A percentile compares a stretch with the other conserved stretches of the same genome.
phyloP scores from a whole-genome alignment of 1,140 invertebrate species.

The Diachasma alloeum region DNA sequence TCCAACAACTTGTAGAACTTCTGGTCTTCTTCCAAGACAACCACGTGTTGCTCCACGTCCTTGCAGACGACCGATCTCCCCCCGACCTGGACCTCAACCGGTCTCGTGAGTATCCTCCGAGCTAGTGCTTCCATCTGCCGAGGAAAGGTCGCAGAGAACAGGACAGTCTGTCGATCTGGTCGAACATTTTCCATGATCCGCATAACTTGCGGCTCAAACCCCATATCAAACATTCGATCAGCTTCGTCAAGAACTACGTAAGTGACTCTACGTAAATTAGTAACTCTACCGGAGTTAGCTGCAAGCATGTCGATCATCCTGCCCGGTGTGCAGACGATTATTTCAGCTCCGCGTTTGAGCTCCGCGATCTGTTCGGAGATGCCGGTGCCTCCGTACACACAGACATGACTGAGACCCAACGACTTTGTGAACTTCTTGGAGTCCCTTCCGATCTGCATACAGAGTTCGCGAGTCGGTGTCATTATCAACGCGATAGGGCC shows the following conservation, averaged over 20 bases:
- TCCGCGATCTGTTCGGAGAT: conserved; percentile 98
- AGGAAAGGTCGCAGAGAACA: conserved; percentile 99
- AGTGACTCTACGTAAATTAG: conserved; percentile 93
- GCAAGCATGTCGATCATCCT: conserved; percentile 99
- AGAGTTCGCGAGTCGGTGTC: conserved; percentile 97
- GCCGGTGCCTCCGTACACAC: conserved; percentile 98
- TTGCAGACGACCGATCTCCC: conserved; percentile 97
- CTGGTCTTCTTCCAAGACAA: conserved; percentile 94
- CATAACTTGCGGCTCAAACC: conserved; percentile 99
- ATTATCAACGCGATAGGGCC: conserved; percentile 97
- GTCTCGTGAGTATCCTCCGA: conserved; percentile 90
- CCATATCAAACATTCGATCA: conserved; percentile 99
- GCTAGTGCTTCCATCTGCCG: conserved; percentile 99
- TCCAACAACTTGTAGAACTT: conserved; percentile 98
- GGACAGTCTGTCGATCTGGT: conserved; percentile 96
- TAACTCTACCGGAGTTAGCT: conserved; percentile 96
- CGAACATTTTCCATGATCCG: conserved; percentile 97
- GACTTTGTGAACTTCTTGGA: conserved; percentile 95
- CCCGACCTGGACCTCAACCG: conserved; percentile 98
- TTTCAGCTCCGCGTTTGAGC: conserved; percentile 96
- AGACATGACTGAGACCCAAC: conserved; percentile 86
- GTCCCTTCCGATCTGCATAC: conserved; percentile 98
- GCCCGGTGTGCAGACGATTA: conserved; percentile 98
- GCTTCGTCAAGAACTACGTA: conserved; percentile 99
- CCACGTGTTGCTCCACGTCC: conserved; percentile 96